Percentiles rank a stretch among this genome's conserved stretches.
These are phyloP conservation scores for Tholera decimalis DNA, from an alignment of 2,888 invertebrate genomes.

Conservation along the genomic window DNA sequence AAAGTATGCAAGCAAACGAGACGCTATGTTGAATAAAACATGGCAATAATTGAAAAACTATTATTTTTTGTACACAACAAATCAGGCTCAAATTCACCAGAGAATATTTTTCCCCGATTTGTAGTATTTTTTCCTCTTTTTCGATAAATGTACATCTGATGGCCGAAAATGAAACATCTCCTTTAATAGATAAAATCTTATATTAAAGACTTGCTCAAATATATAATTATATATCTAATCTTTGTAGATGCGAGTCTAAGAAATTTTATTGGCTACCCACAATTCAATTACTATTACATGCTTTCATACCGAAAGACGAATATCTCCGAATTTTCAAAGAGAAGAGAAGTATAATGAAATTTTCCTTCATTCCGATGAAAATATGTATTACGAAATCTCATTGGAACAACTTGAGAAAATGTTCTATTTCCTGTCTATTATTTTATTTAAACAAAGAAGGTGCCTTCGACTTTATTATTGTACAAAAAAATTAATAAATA, in stretches of 20 bases:
- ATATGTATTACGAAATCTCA: constrained; percentile 23
- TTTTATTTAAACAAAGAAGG: constrained; percentile 36
- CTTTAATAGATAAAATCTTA: too few species aligned
- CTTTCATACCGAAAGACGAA: too few species aligned
- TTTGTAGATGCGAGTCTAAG: neutral
- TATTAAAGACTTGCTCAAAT: too few species aligned
- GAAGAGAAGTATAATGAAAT: constrained; percentile 43
- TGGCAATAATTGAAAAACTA: too few species aligned
- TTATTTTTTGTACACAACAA: too few species aligned
- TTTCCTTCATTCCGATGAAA: constrained; percentile 42
- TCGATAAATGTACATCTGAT: too few species aligned
- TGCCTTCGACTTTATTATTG: constrained; percentile 32
- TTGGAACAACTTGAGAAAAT: constrained; percentile 29
- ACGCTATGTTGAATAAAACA: too few species aligned
- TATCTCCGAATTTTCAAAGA: constrained; percentile 37
- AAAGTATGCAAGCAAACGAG: too few species aligned
- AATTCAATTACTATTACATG: constrained; percentile 34
- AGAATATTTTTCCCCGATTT: too few species aligned
- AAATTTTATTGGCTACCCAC: constrained; percentile 13
- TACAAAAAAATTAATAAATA: constrained; percentile 15
- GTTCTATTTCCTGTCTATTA: constrained; percentile 42
- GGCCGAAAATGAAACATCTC: too few species aligned
- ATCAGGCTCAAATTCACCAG: too few species aligned
- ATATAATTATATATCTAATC: neutral
- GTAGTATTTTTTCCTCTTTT: too few species aligned